Percentiles rank a stretch among this genome's conserved stretches.
Evolutionary conservation across 2,888 invertebrate species (phyloP).

Genomic region (Orthonevra nobilis): DNA sequence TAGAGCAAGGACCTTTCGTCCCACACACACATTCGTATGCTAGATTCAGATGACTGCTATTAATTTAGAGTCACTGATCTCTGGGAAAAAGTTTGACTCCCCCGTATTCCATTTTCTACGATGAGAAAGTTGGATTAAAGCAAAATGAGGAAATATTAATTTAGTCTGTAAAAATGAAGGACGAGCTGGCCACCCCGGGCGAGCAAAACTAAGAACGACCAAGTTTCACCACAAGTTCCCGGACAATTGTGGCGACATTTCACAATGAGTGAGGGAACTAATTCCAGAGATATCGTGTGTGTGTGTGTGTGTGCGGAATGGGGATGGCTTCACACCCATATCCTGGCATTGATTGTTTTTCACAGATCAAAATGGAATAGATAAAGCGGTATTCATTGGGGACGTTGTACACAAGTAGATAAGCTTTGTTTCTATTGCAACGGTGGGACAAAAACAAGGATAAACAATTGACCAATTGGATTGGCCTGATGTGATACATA

Average conservation of each 20-base stretch:
- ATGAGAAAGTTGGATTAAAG: constrained; percentile 62
- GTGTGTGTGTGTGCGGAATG: constrained; percentile 32
- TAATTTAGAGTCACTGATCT: constrained; percentile 39
- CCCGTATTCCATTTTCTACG: constrained; percentile 29
- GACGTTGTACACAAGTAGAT: constrained; percentile 23
- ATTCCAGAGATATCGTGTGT: constrained; percentile 52
- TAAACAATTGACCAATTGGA: constrained; percentile 67
- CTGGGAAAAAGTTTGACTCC: constrained; percentile 36
- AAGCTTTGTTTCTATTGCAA: constrained; percentile 50
- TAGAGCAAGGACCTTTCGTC: constrained; percentile 2
- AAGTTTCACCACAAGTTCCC: constrained; percentile 55
- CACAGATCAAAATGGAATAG: constrained; percentile 8
- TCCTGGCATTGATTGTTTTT: constrained; percentile 1
- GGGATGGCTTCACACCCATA: constrained; percentile 8
- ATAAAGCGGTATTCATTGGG: neutral
- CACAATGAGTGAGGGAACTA: constrained; percentile 26
- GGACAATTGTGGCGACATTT: constrained; percentile 44
- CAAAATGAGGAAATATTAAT: constrained; percentile 68
- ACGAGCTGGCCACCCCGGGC: neutral
- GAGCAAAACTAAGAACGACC: too few relatives aligned
- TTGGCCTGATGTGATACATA: constrained; percentile 52
- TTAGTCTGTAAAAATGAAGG: constrained; percentile 50
- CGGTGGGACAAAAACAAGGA: constrained; percentile 52
- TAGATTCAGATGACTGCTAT: too few relatives aligned
- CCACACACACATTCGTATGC: neutral